phyloP scores from a whole-genome alignment of 2,113 vertebrate genomes.

The Megaceryle maxima region DNA sequence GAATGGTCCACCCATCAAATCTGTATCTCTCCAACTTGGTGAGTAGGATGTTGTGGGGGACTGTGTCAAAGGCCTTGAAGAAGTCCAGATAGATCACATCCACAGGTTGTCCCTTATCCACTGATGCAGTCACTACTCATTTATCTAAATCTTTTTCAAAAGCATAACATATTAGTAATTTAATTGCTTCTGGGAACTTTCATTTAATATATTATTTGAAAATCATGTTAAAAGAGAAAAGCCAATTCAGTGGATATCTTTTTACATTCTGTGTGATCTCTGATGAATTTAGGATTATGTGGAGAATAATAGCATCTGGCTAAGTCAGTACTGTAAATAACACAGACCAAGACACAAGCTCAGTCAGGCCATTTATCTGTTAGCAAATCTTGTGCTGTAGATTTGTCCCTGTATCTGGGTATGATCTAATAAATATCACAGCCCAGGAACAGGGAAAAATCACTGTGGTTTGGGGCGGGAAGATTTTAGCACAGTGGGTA shows the following conservation, averaged over 20 bases:
- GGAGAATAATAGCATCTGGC: neutral
- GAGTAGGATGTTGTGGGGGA: too few species aligned
- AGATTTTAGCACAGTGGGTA: neutral
- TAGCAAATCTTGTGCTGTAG: neutral
- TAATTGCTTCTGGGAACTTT: neutral
- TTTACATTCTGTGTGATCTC: neutral
- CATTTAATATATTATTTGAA: neutral
- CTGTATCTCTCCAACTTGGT: too few species aligned
- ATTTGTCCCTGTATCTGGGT: neutral
- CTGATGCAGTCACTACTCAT: neutral
- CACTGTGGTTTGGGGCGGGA: neutral
- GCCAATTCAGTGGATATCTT: neutral
- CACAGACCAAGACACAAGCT: neutral
- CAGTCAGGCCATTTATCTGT: neutral
- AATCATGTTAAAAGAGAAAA: neutral
- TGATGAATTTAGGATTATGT: neutral
- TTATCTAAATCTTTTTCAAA: neutral
- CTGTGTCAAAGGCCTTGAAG: too few species aligned
- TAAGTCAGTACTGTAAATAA: neutral
- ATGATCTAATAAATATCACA: neutral
- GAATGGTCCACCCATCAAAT: too few species aligned
- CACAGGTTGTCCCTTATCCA: too few species aligned
- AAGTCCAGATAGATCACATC: too few species aligned
- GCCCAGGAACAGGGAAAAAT: neutral
- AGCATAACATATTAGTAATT: neutral